These are phyloP conservation scores for Drosophila paramelanica DNA, from an alignment of 2,888 invertebrate genomes.

Conservation along the genomic window DNA sequence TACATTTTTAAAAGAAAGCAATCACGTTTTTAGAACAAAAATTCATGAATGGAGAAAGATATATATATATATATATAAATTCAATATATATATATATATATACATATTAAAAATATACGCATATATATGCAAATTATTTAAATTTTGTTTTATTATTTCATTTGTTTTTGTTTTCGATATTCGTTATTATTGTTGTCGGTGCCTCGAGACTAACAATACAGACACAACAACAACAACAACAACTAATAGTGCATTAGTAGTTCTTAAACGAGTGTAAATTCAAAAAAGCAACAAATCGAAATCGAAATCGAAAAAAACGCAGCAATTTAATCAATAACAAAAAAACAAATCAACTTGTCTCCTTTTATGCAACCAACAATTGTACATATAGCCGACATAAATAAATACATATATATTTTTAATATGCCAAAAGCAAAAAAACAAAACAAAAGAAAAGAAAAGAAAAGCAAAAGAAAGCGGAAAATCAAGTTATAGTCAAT, in stretches of 20 bases:
- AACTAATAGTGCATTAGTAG: constrained; percentile 77
- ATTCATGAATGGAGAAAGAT: constrained; percentile 40
- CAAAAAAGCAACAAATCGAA: constrained; percentile 33
- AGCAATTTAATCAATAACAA: constrained; percentile 36
- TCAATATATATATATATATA: constrained; percentile 28
- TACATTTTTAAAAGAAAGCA: constrained; percentile 57
- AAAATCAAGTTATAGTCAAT: constrained; percentile 49
- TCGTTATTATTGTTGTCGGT: constrained; percentile 32
- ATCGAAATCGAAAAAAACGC: constrained; percentile 20
- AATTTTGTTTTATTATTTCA: constrained; percentile 32
- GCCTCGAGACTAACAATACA: constrained; percentile 54
- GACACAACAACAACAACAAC: constrained; percentile 63
- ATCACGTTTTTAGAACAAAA: constrained; percentile 74
- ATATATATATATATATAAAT: constrained; percentile 18
- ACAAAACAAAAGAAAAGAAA: too few species aligned
- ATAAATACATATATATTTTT: constrained; percentile 61
- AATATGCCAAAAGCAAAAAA: constrained; percentile 60
- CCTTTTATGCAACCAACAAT: constrained; percentile 16
- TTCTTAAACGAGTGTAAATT: constrained; percentile 66
- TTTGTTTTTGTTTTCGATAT: constrained; percentile 1
- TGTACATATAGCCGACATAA: constrained; percentile 53
- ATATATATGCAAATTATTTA: constrained; percentile 52
- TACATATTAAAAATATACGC: constrained; percentile 55
- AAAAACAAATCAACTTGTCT: constrained; percentile 40
- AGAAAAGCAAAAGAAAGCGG: constrained; percentile 19